These are phyloP conservation scores for Cryptoblepharus egeriae DNA, from an alignment of 2,797 vertebrate genomes.

Conservation along the genomic window DNA sequence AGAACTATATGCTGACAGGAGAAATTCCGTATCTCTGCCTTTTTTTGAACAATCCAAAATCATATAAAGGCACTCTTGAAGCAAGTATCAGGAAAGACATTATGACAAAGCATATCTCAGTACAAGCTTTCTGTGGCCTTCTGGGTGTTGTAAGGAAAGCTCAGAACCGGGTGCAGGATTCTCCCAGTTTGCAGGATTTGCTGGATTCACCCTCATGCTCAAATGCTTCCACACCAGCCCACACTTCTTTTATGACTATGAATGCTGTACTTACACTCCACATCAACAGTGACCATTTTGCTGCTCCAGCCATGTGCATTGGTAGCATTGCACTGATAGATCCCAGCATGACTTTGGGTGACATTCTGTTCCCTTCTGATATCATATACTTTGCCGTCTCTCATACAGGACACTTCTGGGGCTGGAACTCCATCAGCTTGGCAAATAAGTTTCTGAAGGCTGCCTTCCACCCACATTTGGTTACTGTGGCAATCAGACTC, in stretches of 20 bases:
- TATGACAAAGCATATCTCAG: no score
- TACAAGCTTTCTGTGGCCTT: no score
- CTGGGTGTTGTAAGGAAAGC: no score
- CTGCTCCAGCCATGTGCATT: constrained; percentile 60
- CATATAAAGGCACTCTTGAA: background rate
- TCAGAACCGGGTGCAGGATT: no score
- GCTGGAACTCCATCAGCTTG: constrained; percentile 64
- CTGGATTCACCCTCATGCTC: background rate
- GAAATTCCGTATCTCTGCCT: no score
- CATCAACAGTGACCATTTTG: constrained; percentile 60
- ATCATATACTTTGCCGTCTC: background rate
- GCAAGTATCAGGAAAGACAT: no score
- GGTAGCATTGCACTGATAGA: constrained; percentile 69
- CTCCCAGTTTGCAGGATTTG: background rate
- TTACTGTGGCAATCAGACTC: constrained; percentile 61
- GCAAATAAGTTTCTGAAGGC: constrained; percentile 57
- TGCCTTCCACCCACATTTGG: constrained; percentile 67
- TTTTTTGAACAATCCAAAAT: no score
- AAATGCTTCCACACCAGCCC: background rate
- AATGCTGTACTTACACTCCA: constrained; percentile 62
- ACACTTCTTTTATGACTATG: background rate
- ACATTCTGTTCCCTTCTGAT: background rate
- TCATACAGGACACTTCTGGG: constrained; percentile 59
- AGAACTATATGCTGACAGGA: no score
- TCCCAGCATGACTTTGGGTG: constrained; percentile 42